Conservation (phyloP, 1,140 invertebrate genomes). For the Orchesella cincta region DNA sequence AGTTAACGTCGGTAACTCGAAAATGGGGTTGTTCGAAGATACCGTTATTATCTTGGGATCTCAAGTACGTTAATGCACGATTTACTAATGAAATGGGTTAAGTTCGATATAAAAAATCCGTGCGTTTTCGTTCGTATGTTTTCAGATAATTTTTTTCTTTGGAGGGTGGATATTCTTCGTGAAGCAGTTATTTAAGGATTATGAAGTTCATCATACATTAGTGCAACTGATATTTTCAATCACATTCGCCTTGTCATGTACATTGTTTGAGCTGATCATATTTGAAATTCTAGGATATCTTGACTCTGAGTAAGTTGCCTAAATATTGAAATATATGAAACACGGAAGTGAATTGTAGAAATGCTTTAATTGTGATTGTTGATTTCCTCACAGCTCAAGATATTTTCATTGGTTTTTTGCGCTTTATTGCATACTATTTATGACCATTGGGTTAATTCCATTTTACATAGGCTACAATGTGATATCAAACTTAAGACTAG, state of each 20-base stretch:
- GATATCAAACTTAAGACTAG: slow-evolving; percentile 84
- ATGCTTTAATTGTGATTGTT: slow-evolving; percentile 36
- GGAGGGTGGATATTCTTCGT: slow-evolving; percentile 99
- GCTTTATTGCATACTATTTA: slow-evolving; percentile 86
- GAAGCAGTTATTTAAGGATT: slow-evolving; percentile 95
- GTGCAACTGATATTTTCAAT: slow-evolving; percentile 96
- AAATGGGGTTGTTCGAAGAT: slow-evolving; percentile 70
- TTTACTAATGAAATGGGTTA: slow-evolving; percentile 26
- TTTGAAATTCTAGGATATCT: slow-evolving; percentile 97
- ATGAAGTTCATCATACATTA: slow-evolving; percentile 92
- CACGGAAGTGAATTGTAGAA: slow-evolving; percentile 41
- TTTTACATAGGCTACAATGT: slow-evolving; percentile 96
- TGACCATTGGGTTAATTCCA: slow-evolving; percentile 94
- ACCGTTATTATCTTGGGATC: slow-evolving; percentile 68
- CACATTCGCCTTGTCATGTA: slow-evolving; percentile 96
- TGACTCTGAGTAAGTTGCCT: slow-evolving; percentile 68
- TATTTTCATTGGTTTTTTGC: slow-evolving; percentile 95
- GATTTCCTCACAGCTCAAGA: slow-evolving; percentile 72
- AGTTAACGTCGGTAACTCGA: too few species aligned
- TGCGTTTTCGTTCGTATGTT: slow-evolving; percentile 14
- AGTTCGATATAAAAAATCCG: too few species aligned
- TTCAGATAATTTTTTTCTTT: slow-evolving; percentile 87
- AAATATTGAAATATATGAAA: background rate
- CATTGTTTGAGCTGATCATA: slow-evolving; percentile 99
- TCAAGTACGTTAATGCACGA: slow-evolving; percentile 59